These are phyloP conservation scores for Pterobdella sp. DNA, from an alignment of 2,888 invertebrate species.

Conservation along the genomic window DNA sequence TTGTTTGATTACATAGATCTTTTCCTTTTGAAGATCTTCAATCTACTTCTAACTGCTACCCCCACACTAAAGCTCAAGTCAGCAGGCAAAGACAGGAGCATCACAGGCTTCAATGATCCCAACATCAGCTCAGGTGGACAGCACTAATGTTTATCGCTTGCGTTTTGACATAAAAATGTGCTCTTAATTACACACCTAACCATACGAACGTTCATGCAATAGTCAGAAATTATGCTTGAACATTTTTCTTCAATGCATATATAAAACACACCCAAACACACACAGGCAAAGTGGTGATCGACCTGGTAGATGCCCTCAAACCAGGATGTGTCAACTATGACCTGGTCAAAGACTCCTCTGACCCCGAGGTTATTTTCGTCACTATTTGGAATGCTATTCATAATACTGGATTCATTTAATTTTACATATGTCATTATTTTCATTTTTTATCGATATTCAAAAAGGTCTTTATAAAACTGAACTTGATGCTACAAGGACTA, in stretches of 20 bases:
- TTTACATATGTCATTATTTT: no score
- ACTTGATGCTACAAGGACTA: not conserved
- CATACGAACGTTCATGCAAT: no score
- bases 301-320: conserved; percentile 90
- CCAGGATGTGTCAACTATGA: conserved; percentile 91
- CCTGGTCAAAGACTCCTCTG: conserved; percentile 69
- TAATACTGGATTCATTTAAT: not conserved
- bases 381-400: not conserved
- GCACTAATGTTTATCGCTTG: no score
- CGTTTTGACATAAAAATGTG: no score
- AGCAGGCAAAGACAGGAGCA: conserved; percentile 51
- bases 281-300: conserved; percentile 80
- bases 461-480: not conserved
- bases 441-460: not conserved
- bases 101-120: conserved; percentile 65
- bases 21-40: not conserved
- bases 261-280: no score
- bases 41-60: not conserved
- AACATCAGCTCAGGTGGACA: conserved; percentile 73
- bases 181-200: no score
- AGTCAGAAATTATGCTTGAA: no score
- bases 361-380: conserved; percentile 62
- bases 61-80: conserved; percentile 42
- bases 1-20: not conserved
- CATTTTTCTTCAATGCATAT: no score